These are phyloP conservation scores for Balaenoptera acutorostrata DNA, from an alignment of 2,113 vertebrate species.

Conservation along the genomic window DNA sequence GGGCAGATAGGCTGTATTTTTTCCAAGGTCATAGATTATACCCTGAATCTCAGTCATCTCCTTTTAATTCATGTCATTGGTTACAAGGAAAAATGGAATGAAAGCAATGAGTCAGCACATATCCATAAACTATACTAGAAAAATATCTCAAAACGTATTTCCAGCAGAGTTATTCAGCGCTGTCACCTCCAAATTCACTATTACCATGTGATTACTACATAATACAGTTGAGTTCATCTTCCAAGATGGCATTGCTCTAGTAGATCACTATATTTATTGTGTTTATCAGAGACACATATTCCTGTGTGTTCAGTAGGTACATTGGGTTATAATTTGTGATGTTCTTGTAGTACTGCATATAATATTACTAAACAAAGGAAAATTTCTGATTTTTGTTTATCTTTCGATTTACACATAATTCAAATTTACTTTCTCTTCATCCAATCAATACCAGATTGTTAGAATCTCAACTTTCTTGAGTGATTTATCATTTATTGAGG, in stretches of 20 bases:
- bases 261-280: neutral
- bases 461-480: neutral
- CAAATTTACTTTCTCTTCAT: slow-evolving; percentile 2
- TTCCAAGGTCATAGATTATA: neutral
- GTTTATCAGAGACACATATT: neutral
- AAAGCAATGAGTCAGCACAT: neutral
- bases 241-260: neutral
- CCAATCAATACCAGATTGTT: slow-evolving; percentile 6
- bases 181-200: neutral
- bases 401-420: neutral
- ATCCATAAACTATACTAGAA: neutral
- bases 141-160: neutral
- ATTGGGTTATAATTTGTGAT: neutral
- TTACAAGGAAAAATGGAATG: neutral
- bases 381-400: neutral
- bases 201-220: neutral
- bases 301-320: neutral
- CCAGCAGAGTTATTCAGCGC: neutral
- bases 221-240: neutral
- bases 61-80: neutral
- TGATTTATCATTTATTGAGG: slow-evolving; percentile 29
- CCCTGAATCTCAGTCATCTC: neutral
- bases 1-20: neutral
- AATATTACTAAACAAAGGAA: neutral
- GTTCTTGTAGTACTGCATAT: neutral